Conservation (phyloP, 2,797 vertebrate genomes). For the Apodemus agrarius region DNA sequence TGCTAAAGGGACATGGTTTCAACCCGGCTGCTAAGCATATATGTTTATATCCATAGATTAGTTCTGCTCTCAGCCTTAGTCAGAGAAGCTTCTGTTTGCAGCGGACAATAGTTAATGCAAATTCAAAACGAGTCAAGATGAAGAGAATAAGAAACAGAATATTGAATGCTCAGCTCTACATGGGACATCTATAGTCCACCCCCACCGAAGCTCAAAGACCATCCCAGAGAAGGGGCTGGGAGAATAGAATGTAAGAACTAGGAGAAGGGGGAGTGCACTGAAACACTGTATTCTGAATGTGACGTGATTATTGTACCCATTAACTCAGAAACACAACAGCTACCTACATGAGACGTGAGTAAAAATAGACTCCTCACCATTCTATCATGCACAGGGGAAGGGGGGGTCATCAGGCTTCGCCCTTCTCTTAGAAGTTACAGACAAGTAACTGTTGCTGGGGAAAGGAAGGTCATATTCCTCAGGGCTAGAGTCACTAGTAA, state of each 20-base stretch:
- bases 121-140: not conserved
- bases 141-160: not conserved
- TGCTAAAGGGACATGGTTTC: not conserved
- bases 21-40: not conserved
- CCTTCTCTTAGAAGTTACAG: not conserved
- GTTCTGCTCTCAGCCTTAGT: not conserved
- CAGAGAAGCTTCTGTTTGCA: not conserved
- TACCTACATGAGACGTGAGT: not conserved
- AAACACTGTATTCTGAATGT: not conserved
- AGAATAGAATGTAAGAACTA: not conserved
- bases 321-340: not conserved
- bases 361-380: not conserved
- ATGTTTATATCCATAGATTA: not conserved
- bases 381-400: not conserved
- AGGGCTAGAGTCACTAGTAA: not conserved
- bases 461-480: not conserved
- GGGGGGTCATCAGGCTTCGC: not conserved
- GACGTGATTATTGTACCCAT: not conserved
- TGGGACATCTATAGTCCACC: not conserved
- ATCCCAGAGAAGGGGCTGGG: not conserved
- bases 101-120: not conserved
- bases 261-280: not conserved
- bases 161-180: not conserved
- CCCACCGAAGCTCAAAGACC: not conserved
- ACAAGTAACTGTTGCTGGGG: not conserved